Percentiles rank a stretch among this genome's conserved stretches.
Evolutionary conservation across 1,140 invertebrate genomes (phyloP).

Genomic region (Cotesia vestalis): DNA sequence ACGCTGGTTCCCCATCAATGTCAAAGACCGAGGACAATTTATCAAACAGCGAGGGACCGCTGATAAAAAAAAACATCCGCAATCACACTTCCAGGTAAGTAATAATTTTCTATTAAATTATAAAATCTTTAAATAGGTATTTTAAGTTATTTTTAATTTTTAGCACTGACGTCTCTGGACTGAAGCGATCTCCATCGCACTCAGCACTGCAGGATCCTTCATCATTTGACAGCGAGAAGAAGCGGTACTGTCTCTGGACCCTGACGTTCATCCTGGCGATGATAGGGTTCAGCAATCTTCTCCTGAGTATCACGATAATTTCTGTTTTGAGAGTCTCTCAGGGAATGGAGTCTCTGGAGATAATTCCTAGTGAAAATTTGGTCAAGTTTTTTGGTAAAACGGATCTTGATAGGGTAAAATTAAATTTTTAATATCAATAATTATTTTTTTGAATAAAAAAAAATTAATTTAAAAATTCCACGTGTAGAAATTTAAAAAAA

Average conservation of each 20-base stretch:
- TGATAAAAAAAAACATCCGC: constrained; percentile 50
- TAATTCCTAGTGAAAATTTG: constrained; percentile 78
- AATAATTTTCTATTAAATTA: constrained; percentile 15
- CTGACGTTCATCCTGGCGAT: constrained; percentile 57
- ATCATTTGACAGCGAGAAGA: constrained; percentile 43
- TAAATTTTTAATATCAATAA: constrained; percentile 19
- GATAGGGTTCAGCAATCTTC: constrained; percentile 60
- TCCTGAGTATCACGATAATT: constrained; percentile 60
- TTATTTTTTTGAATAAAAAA: background rate
- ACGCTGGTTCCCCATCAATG: constrained; percentile 57
- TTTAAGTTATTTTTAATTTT: constrained; percentile 5
- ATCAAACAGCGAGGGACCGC: constrained; percentile 59
- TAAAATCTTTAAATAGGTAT: background rate
- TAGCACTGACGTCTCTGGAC: constrained; percentile 40
- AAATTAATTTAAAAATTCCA: too few relatives aligned
- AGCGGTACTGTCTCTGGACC: constrained; percentile 58
- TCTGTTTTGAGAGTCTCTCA: constrained; percentile 59
- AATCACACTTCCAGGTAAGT: constrained; percentile 45
- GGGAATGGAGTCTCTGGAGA: constrained; percentile 86
- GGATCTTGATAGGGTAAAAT: constrained; percentile 74
- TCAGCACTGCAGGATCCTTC: constrained; percentile 31
- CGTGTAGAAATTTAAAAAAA: background rate
- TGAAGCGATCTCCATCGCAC: constrained; percentile 31
- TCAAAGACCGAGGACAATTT: constrained; percentile 60
- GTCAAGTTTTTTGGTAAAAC: constrained; percentile 84